Conservation (phyloP, 2,113 vertebrate genomes). For the Chionomys nivalis region DNA sequence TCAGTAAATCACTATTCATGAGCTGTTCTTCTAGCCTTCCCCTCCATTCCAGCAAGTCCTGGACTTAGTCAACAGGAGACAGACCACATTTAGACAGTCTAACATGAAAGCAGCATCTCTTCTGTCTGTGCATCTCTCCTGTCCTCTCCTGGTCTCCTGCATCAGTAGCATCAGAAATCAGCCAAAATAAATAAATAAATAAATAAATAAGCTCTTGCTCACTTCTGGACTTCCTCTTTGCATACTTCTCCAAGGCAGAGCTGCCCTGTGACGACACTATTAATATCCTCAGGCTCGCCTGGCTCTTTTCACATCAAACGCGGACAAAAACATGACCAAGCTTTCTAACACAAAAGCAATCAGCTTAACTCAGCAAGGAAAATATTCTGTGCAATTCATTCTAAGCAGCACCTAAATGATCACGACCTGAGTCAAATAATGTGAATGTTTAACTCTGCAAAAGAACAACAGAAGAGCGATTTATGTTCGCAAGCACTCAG, state of each 20-base stretch:
- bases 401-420: conserved; percentile 29
- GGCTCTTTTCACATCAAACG: conserved; percentile 52
- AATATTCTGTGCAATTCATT: background rate
- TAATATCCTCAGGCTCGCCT: background rate
- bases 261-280: background rate
- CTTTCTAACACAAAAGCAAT: conserved; percentile 28
- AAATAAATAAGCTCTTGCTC: too few relatives aligned
- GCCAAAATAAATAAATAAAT: too few relatives aligned
- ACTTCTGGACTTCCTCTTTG: background rate
- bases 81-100: fast-evolving
- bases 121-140: background rate
- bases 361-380: background rate
- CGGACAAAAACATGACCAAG: background rate
- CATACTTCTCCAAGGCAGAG: background rate
- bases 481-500: conserved; percentile 62
- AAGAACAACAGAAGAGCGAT: background rate
- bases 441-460: background rate
- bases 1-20: background rate
- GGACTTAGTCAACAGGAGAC: background rate
- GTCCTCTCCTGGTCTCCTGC: background rate
- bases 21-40: fast-evolving
- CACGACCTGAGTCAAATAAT: background rate
- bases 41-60: background rate
- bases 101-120: fast-evolving
- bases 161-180: background rate